Conservation (phyloP, 2,797 vertebrate genomes). For the Myripristis jacobus region DNA sequence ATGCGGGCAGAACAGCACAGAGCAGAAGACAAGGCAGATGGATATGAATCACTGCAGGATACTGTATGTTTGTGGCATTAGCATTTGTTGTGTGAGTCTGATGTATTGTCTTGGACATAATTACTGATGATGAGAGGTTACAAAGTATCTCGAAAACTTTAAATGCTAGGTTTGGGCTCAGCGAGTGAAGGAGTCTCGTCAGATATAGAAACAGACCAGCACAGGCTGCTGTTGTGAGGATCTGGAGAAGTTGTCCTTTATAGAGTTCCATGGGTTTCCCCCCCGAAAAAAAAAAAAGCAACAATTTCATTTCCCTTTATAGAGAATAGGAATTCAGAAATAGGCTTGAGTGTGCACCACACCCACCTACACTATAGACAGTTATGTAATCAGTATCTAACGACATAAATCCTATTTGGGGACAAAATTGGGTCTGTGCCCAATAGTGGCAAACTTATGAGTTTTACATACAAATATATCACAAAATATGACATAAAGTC, state of each 20-base stretch:
- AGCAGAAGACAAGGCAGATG: not conserved
- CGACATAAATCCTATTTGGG: conserved; percentile 24
- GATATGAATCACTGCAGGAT: not conserved
- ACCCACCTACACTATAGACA: conserved; percentile 22
- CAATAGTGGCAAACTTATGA: no score
- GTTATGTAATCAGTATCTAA: conserved; percentile 43
- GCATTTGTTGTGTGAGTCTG: conserved; percentile 37
- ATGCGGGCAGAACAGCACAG: not conserved
- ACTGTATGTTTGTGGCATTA: conserved; percentile 13
- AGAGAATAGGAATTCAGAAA: no score
- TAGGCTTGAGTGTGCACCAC: conserved; percentile 34
- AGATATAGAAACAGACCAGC: not conserved
- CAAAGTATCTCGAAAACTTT: conserved; percentile 31
- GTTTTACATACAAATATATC: no score
- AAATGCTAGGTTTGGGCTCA: conserved; percentile 53
- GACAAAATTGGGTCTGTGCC: no score
- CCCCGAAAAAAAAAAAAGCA: no score
- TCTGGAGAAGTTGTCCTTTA: no score
- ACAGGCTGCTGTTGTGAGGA: no score
- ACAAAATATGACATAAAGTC: no score
- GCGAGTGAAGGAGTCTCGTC: conserved; percentile 50
- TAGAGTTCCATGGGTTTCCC: no score
- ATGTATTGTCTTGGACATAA: conserved; percentile 69
- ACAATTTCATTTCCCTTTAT: no score
- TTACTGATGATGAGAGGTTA: conserved; percentile 53